Conservation (phyloP, 2,797 vertebrate genomes). For the Bucorvus abyssinicus region DNA sequence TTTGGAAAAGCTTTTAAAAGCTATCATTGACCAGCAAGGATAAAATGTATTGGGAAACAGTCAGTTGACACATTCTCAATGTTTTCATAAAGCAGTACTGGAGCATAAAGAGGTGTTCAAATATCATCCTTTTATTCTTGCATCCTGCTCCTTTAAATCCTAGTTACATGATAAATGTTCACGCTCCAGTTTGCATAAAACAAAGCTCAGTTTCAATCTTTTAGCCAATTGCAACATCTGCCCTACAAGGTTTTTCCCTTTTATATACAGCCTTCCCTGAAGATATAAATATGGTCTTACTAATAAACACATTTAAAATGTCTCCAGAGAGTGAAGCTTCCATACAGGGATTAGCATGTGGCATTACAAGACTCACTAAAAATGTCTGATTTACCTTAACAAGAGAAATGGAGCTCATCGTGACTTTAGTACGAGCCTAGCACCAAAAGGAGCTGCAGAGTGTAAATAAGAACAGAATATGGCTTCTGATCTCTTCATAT, state of each 20-base stretch:
- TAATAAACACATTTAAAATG: conserved; percentile 51
- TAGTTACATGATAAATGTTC: conserved; percentile 48
- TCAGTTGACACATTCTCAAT: neutral
- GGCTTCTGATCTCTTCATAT: neutral
- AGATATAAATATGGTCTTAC: conserved; percentile 64
- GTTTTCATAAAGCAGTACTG: neutral
- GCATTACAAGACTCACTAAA: neutral
- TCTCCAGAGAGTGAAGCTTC: conserved; percentile 36
- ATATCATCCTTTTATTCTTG: conserved; percentile 20
- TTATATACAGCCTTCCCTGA: conserved; percentile 61
- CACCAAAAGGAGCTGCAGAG: neutral
- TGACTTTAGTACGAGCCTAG: neutral
- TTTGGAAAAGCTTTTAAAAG: neutral
- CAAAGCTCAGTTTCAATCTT: conserved; percentile 64
- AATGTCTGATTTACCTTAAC: conserved; percentile 36
- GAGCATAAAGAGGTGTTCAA: neutral
- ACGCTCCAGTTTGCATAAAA: conserved; percentile 66
- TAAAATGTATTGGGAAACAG: neutral
- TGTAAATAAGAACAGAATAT: neutral
- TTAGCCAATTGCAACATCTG: conserved; percentile 71
- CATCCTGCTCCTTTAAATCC: conserved; percentile 56
- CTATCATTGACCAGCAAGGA: neutral
- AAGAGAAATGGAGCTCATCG: neutral
- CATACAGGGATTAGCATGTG: conserved; percentile 11
- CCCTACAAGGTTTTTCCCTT: conserved; percentile 59